Evolutionary conservation across 2,113 vertebrate genomes (phyloP), one percentile per base, ranked within the genome.

Genomic region (Poecile atricapillus): DNA sequence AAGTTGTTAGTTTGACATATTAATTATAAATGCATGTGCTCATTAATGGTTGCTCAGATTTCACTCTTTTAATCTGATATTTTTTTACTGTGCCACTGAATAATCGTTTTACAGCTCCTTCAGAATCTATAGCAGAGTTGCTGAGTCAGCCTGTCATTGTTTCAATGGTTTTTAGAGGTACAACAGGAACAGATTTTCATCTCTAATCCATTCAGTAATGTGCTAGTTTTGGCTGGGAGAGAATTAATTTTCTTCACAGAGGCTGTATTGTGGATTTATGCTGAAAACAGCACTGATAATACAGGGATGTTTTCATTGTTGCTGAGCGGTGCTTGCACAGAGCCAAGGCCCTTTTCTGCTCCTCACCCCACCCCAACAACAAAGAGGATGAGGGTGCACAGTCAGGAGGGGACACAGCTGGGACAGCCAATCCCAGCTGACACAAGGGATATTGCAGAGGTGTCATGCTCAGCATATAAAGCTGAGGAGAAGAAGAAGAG

Each of bases 121-220:
- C 44, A 92, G 58, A 79, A 44, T 60, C 83, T 82, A 27, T 21
- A 74, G 14, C 27, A 70, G 27, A 81, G n/a, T 52, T 7, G 8
- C 68, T 82, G 76, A 93, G 39, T 75, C 55, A 95, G 78, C 28
- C 41, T 69, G 46, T 63, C 41, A 50, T 46, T 52, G 21, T 63
- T 55, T 53, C 74, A 85, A 19, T 28, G 33, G 16, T 41, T 81
- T 76, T 70, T 50, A 87, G 43, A 87, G 37, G 37, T 50, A 58
- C 24, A 92, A 79, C 47, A 91, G 75, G 71, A 89, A 76, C 0
- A 3, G 52, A 91, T 91, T 94, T 80, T 94, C 37, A 64, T 55
- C 53, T 69, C 43, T 83, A 74, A 86, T 50, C 68, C 49, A 68
- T 84, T 71, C 91, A 87, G 74, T 44, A 70, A 21, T 52, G 14